Percentiles rank a stretch among this genome's conserved stretches.
These are phyloP conservation scores for Germaria angustata DNA, from an alignment of 2,888 invertebrate species.

Conservation along the genomic window DNA sequence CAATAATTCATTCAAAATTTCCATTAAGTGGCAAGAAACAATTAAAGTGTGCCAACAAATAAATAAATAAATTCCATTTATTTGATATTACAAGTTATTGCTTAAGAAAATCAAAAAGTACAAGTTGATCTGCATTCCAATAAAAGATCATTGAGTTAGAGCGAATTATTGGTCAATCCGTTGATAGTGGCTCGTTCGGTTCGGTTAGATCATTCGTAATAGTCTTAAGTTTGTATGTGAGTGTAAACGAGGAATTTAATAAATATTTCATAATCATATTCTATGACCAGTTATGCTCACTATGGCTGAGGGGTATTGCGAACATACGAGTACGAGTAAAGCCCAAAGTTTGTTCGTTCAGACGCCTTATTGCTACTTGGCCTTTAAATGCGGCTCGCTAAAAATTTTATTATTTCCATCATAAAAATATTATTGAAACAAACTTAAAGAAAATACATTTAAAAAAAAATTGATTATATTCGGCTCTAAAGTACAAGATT, in stretches of 20 bases:
- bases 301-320: not conserved
- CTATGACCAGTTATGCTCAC: constrained; percentile 46
- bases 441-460: constrained; percentile 1
- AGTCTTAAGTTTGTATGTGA: not conserved
- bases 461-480: constrained; percentile 16
- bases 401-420: constrained; percentile 5
- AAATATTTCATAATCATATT: constrained; percentile 63
- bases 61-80: not conserved
- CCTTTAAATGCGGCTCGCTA: constrained; percentile 51
- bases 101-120: constrained; percentile 32
- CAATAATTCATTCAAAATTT: constrained; percentile 10
- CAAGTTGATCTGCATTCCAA: constrained; percentile 64
- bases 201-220: not conserved
- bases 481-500: constrained; percentile 8
- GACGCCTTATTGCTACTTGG: constrained; percentile 27
- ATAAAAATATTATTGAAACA: constrained; percentile 7
- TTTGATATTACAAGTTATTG: constrained; percentile 30
- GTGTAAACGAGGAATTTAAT: constrained; percentile 46
- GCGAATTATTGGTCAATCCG: constrained; percentile 46
- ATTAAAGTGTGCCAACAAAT: too few species aligned
- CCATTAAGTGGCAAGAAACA: not conserved
- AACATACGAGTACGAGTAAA: not conserved
- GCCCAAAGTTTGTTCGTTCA: constrained; percentile 26
- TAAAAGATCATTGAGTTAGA: constrained; percentile 46
- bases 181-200: constrained; percentile 10